A percentile compares a stretch with the other conserved stretches of the same genome.
phyloP scores from a whole-genome alignment of 1,140 invertebrate genomes.

The Drosophila insularis region DNA sequence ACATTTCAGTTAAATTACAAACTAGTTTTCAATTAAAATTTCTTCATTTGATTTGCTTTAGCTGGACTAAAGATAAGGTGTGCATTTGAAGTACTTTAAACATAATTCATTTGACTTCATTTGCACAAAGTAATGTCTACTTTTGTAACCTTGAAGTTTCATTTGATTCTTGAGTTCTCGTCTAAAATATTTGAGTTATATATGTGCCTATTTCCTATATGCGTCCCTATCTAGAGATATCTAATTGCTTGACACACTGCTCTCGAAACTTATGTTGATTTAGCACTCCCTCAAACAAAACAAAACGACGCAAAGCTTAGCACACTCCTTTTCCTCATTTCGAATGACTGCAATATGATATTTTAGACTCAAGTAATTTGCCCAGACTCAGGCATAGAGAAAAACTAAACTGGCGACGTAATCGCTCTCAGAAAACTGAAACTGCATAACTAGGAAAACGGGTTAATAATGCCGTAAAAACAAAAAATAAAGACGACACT shows the following conservation, averaged over 20 bases:
- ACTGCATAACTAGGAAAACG: conserved; percentile 69
- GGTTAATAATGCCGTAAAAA: conserved; percentile 79
- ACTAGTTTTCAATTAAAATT: too few relatives aligned
- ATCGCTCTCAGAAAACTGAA: conserved; percentile 56
- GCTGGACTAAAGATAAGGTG: too few relatives aligned
- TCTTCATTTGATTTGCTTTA: too few relatives aligned
- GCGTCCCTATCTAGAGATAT: background rate
- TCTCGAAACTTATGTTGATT: conserved; percentile 6
- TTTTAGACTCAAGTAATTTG: conserved; percentile 31
- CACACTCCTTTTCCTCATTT: conserved; percentile 55
- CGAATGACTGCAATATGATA: conserved; percentile 73
- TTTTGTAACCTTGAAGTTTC: too few relatives aligned
- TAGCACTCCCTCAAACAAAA: conserved; percentile 5
- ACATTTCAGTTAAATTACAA: too few relatives aligned
- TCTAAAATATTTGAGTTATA: too few relatives aligned
- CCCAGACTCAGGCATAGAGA: conserved; percentile 11
- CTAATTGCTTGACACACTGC: conserved; percentile 30
- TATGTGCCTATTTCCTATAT: background rate
- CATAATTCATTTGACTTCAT: too few relatives aligned
- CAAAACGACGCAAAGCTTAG: background rate
- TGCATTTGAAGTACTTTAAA: too few relatives aligned
- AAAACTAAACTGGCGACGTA: conserved; percentile 47
- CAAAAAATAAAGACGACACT: conserved; percentile 71
- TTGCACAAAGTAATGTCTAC: too few relatives aligned
- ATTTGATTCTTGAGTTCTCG: too few relatives aligned